Evolutionary conservation across 2,888 invertebrate genomes (phyloP).

Genomic region (Drosophila recens): DNA sequence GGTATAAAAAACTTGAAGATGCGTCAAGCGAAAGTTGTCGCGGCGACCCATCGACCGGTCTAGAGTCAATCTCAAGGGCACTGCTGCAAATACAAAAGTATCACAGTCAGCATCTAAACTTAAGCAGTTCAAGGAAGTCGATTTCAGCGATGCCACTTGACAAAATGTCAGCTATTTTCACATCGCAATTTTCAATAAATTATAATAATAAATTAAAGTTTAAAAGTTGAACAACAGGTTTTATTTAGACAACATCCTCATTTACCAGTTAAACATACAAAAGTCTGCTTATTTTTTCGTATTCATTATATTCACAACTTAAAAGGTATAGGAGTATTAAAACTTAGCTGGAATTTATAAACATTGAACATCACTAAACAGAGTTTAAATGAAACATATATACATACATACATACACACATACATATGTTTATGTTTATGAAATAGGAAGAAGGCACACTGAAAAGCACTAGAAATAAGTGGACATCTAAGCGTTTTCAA

Average conservation of each 20-base stretch:
- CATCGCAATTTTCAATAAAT: constrained; percentile 10
- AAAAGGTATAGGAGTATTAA: too few species aligned
- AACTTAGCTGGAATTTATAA: too few species aligned
- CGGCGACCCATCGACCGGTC: neutral
- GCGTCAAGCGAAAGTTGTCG: constrained; percentile 34
- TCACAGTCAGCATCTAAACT: neutral
- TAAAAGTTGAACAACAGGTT: constrained; percentile 40
- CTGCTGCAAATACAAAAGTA: neutral
- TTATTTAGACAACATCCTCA: constrained; percentile 10
- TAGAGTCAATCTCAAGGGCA: constrained; percentile 25
- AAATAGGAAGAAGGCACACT: too few species aligned
- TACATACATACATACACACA: too few species aligned
- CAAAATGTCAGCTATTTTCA: constrained; percentile 3
- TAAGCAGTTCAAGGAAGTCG: constrained; percentile 26
- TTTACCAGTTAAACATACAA: neutral
- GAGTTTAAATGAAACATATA: neutral
- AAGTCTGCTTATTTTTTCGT: constrained; percentile 20
- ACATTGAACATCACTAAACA: neutral
- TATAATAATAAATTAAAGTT: neutral
- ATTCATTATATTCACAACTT: constrained; percentile 31
- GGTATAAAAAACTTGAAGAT: constrained; percentile 40
- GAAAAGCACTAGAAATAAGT: too few species aligned
- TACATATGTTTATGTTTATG: too few species aligned
- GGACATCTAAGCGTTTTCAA: too few species aligned
- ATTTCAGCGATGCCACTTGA: constrained; percentile 5